Conservation (phyloP, 2,888 invertebrate species). For the Acrocyrtus sp. region DNA sequence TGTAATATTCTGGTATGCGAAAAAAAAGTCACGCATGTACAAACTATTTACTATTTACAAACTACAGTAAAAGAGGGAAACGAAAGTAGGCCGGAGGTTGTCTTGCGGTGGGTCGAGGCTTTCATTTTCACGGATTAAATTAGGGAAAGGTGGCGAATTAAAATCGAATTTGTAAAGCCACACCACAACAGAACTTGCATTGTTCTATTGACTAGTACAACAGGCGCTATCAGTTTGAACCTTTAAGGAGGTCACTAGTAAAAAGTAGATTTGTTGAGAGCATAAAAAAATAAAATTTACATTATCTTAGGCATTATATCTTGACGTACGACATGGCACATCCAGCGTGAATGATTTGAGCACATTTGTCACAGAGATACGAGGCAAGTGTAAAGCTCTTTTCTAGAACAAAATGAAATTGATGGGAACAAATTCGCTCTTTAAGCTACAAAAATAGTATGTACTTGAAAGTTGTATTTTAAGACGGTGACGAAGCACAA, state of each 20-base stretch:
- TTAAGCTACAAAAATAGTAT: not conserved
- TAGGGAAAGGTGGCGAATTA: not conserved
- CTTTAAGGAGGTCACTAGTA: no score
- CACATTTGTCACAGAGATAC: not conserved
- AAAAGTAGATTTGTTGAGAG: not conserved
- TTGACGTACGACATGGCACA: not conserved
- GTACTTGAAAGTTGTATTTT: no score
- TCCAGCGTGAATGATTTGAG: not conserved
- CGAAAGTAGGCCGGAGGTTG: constrained; percentile 23
- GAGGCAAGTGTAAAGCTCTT: not conserved
- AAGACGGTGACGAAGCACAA: no score
- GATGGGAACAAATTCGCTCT: not conserved
- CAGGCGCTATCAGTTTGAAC: no score
- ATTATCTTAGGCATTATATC: not conserved
- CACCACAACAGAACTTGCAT: not conserved
- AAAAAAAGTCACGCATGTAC: no score
- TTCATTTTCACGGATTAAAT: constrained; percentile 10
- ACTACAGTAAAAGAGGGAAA: no score
- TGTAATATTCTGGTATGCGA: no score
- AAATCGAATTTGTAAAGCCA: not conserved
- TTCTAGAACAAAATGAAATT: not conserved
- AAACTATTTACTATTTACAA: no score
- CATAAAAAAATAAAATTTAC: not conserved
- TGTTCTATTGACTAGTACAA: no score
- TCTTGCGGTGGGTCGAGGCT: constrained; percentile 25